Base-by-base conservation (phyloP, 2,888 invertebrate species). In the Priocnemis perturbator region DNA sequence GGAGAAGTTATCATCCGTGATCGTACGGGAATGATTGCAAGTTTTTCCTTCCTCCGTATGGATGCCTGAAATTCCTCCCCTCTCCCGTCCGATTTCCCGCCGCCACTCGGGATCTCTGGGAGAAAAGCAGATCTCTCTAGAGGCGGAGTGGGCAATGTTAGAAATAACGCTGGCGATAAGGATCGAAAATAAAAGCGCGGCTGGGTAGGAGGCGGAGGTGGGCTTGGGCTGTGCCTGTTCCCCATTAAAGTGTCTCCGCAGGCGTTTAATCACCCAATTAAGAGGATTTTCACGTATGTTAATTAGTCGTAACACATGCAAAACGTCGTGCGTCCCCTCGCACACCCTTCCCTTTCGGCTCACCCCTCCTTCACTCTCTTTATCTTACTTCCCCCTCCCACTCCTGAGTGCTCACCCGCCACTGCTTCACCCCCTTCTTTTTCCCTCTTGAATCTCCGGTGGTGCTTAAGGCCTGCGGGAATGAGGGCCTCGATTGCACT, bases 231-330 rank as follows among this genome's bases (percentile, higher is more conserved):
- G 37, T 37, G 56, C 67, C 78, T 60, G 74, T 74, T 73, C 74
- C 73, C 82, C 78, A 82, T 81, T 82, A 82, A 74, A 77, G 75
- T 81, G 79, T 76, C 78, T 78, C 73, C 71, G 75, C 71, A 71
- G 76, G 77, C 82, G 78, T 84, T 83, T 83, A 84, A 83, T 83
- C 81, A 78, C 79, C 81, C 81, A 82, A 85, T 86, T 83, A 85
- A 83, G 81, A 78, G 81, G 81, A 84, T 84, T 85, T 85, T 83
- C 84, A 81, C 83, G 83, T 85, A 83, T 86, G 85, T 85, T 85
- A 86, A 86, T 86, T 84, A 86, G 85, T 79, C 80, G 78, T 82
- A 85, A 85, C 83, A 85, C 83, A 78, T 83, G 85, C 84, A 83
- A 84, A 82, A 82, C 78, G 80, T 81, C 78, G 67, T 79, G 71